These are phyloP conservation scores for Hippocampus mohnikei DNA, from an alignment of 2,113 vertebrate genomes.

Conservation along the genomic window DNA sequence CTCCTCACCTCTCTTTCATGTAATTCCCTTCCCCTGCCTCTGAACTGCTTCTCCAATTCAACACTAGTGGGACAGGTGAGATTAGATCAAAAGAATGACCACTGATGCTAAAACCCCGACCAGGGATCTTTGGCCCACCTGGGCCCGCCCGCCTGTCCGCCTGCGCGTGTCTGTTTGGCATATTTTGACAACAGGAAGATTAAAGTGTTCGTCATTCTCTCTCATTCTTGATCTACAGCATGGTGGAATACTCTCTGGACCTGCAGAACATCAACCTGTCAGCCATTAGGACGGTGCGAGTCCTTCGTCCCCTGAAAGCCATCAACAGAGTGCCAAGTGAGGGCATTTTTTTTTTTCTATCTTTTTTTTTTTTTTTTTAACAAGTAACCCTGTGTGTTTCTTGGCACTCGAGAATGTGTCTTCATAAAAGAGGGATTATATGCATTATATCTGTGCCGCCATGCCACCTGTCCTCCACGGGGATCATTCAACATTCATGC, in stretches of 20 bases:
- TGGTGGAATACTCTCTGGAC: constrained; percentile 97
- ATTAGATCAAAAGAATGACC: constrained; percentile 24
- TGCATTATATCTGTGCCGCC: constrained; percentile 6
- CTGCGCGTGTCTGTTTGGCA: constrained; percentile 1
- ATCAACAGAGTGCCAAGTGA: constrained; percentile 98
- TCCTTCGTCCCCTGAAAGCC: constrained; percentile 94
- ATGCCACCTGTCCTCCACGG: constrained; percentile 22
- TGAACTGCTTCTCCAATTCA: constrained; percentile 4
- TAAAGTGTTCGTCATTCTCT: constrained; percentile 1
- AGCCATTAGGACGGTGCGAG: constrained; percentile 93
- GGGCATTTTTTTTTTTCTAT: constrained; percentile 48
- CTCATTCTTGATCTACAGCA: constrained; percentile 68
- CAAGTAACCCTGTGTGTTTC: neutral
- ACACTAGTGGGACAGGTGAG: constrained; percentile 5
- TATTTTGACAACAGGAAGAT: constrained; percentile 6
- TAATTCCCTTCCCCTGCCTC: constrained; percentile 26
- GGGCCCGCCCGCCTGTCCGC: neutral
- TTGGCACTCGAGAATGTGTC: constrained; percentile 9
- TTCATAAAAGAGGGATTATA: constrained; percentile 13
- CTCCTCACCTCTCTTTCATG: constrained; percentile 41
- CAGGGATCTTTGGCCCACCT: constrained; percentile 5
- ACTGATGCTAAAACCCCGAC: constrained; percentile 4
- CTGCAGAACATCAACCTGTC: constrained; percentile 98
- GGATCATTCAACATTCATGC: constrained; percentile 41
- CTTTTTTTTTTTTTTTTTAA: neutral